phyloP scores from a whole-genome alignment of 2,888 invertebrate genomes.

The Aporophyla nigra region DNA sequence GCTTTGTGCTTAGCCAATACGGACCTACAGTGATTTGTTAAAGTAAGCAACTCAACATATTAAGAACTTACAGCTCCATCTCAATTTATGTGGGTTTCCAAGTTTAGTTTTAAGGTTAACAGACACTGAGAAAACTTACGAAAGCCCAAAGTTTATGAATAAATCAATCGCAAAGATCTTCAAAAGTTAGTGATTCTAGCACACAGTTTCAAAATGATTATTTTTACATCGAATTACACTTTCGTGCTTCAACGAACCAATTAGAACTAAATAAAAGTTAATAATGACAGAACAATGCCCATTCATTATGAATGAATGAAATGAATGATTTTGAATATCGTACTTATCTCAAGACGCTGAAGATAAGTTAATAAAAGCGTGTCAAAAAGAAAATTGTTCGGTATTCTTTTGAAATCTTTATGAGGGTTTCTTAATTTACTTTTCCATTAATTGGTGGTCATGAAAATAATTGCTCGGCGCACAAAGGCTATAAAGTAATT shows the following conservation, averaged over 20 bases:
- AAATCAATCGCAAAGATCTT: neutral
- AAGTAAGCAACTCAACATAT: neutral
- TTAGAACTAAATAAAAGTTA: slow-evolving; percentile 17
- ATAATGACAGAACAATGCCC: slow-evolving; percentile 21
- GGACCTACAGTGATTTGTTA: neutral
- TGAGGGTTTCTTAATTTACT: slow-evolving; percentile 63
- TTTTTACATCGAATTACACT: neutral
- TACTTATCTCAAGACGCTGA: neutral
- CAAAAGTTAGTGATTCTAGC: neutral
- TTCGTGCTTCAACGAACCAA: neutral
- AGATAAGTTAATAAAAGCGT: slow-evolving; percentile 25
- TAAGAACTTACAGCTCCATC: slow-evolving; percentile 6
- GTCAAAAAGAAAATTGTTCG: slow-evolving; percentile 45
- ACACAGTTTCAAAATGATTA: neutral
- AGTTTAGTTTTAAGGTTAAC: neutral
- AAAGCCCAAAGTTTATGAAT: neutral
- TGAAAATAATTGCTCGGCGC: slow-evolving; percentile 64
- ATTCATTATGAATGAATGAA: neutral
- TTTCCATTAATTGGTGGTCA: slow-evolving; percentile 62
- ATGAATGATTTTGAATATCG: slow-evolving; percentile 12
- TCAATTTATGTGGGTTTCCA: neutral
- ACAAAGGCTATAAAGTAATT: slow-evolving; percentile 69
- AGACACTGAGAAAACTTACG: neutral
- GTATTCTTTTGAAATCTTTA: slow-evolving; percentile 56
- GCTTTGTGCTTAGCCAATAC: neutral